phyloP scores from a whole-genome alignment of 1,140 invertebrate genomes.

The Luehdorfia chinensis region DNA sequence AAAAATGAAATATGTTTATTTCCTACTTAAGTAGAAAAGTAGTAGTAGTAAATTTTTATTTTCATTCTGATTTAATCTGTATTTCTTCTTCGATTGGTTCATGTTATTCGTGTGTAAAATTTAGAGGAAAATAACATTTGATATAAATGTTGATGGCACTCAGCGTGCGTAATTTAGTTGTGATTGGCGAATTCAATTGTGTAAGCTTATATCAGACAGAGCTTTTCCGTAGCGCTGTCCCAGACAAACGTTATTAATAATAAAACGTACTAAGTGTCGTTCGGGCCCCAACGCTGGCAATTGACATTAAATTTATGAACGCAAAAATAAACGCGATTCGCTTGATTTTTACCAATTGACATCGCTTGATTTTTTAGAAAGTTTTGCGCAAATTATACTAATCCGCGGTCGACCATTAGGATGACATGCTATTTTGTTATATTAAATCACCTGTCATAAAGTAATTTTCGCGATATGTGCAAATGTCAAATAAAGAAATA shows the following conservation, averaged over 20 bases:
- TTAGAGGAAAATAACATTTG: constrained; percentile 7
- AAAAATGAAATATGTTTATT: no score
- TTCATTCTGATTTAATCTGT: no score
- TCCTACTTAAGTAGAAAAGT: no score
- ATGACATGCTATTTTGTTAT: background rate
- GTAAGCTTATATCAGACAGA: constrained; percentile 17
- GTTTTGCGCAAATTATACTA: constrained; percentile 2
- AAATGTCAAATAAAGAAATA: no score
- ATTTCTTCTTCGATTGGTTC: no score
- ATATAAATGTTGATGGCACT: constrained; percentile 11
- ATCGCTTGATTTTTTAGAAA: constrained; percentile 11
- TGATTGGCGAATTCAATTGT: constrained; percentile 16
- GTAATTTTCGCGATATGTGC: constrained; percentile 2
- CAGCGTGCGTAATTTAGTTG: constrained; percentile 5
- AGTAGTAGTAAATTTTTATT: no score
- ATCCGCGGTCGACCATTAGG: background rate
- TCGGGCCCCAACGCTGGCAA: constrained; percentile 31
- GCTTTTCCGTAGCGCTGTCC: constrained; percentile 23
- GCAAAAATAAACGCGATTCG: constrained; percentile 53
- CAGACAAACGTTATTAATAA: constrained; percentile 28
- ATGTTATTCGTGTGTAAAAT: constrained; percentile 12
- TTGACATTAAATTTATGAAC: constrained; percentile 48
- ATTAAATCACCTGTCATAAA: background rate
- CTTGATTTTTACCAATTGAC: constrained; percentile 29
- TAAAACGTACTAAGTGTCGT: constrained; percentile 40